Conservation (phyloP, 2,113 vertebrate species). For the Gambusia affinis region DNA sequence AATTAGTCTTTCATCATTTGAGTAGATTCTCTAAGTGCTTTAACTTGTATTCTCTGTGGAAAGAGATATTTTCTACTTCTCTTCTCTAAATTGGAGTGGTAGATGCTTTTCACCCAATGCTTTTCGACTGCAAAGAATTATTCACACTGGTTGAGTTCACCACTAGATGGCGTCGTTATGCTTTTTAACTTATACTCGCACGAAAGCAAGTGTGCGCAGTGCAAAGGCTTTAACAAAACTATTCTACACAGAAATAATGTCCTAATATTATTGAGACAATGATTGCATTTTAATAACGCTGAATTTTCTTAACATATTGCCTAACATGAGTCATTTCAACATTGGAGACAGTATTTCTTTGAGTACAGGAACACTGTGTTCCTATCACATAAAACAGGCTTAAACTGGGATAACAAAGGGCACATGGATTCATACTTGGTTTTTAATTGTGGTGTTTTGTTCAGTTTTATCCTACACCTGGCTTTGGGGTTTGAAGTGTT, state of each 20-base stretch:
- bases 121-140: slow-evolving; percentile 33
- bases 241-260: slow-evolving; percentile 22
- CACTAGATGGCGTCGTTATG: slow-evolving; percentile 76
- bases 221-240: slow-evolving; percentile 10
- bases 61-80: neutral
- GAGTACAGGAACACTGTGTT: slow-evolving; percentile 25
- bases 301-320: slow-evolving; percentile 4
- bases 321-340: slow-evolving; percentile 25
- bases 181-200: slow-evolving; percentile 26
- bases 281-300: slow-evolving; percentile 25
- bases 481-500: too few species aligned
- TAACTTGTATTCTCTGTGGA: neutral
- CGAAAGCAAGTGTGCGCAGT: neutral
- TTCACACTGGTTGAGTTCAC: slow-evolving; percentile 24
- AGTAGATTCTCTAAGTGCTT: neutral
- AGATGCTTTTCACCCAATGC: slow-evolving; percentile 11
- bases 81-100: neutral
- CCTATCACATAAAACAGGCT: neutral
- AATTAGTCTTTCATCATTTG: neutral
- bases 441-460: too few species aligned
- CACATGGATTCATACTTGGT: neutral
- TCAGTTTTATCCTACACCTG: too few species aligned
- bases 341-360: slow-evolving; percentile 10
- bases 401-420: neutral
- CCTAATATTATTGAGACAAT: neutral